Percentiles rank a stretch among this genome's conserved stretches.
Evolutionary conservation across 1,140 invertebrate genomes (phyloP).

Genomic region (Bradysia coprophila): DNA sequence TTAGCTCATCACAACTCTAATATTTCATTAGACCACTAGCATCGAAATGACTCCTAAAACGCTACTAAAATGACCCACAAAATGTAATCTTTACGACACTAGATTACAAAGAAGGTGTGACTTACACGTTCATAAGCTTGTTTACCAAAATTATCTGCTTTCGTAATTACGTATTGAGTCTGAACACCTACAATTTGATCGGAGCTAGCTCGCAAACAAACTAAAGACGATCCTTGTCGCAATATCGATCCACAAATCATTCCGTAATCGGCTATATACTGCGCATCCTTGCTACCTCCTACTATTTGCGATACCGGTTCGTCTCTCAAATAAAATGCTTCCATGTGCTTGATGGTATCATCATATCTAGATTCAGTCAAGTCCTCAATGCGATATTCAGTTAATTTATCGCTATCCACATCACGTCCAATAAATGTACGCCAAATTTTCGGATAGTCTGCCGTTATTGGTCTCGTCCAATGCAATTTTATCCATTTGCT

Average conservation of each 20-base stretch:
- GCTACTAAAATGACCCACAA: too few relatives aligned
- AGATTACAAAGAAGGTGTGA: too few relatives aligned
- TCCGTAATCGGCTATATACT: neutral
- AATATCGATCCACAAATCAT: neutral
- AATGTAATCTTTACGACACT: too few relatives aligned
- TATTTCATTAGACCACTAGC: too few relatives aligned
- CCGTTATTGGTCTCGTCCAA: neutral
- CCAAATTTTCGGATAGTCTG: neutral
- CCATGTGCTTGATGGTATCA: neutral
- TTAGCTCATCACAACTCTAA: too few relatives aligned
- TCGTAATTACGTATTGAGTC: neutral
- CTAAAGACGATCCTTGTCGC: neutral
- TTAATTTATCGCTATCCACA: neutral
- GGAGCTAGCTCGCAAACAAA: neutral
- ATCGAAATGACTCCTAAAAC: too few relatives aligned
- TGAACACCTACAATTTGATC: neutral
- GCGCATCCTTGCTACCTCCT: neutral
- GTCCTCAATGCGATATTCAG: constrained; percentile 2
- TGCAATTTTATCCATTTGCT: neutral
- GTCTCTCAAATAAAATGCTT: neutral
- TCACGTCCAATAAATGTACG: neutral
- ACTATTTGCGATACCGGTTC: neutral
- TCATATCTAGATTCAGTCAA: neutral
- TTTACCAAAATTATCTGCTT: too few relatives aligned
- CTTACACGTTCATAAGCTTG: too few relatives aligned